Conservation (phyloP, 2,113 vertebrate genomes). For the Miniopterus natalensis region DNA sequence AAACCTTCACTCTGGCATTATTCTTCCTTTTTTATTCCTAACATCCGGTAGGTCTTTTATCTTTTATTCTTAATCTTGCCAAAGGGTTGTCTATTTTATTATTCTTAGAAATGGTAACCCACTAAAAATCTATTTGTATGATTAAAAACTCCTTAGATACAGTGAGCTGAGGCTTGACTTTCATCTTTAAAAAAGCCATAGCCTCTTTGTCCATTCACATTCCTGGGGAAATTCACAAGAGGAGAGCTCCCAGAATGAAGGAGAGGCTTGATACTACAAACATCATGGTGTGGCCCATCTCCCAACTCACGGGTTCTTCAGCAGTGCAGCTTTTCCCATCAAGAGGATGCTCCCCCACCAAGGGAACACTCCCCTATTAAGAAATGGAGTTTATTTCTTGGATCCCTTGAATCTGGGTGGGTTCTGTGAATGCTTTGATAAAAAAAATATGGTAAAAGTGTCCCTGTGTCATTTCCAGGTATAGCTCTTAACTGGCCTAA, state of each 20-base stretch:
- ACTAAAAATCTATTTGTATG: neutral
- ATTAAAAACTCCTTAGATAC: neutral
- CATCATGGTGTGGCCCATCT: neutral
- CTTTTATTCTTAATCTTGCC: neutral
- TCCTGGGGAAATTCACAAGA: neutral
- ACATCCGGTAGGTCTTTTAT: neutral
- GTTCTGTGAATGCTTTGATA: neutral
- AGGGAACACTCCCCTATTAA: neutral
- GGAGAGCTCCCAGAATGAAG: neutral
- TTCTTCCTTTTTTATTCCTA: neutral
- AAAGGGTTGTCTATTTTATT: constrained; percentile 26
- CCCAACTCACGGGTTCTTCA: neutral
- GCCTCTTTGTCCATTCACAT: neutral
- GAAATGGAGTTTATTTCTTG: constrained; percentile 12
- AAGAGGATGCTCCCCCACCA: neutral
- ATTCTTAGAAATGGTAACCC: neutral
- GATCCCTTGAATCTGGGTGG: neutral
- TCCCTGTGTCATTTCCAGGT: neutral
- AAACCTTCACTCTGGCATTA: neutral
- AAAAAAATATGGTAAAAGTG: neutral
- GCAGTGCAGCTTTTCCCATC: neutral
- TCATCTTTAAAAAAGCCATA: neutral
- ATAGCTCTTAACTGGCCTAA: neutral
- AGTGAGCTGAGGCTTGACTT: neutral
- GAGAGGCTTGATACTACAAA: neutral